Conservation (phyloP, 2,113 vertebrate genomes). For the Noturus placidus region DNA sequence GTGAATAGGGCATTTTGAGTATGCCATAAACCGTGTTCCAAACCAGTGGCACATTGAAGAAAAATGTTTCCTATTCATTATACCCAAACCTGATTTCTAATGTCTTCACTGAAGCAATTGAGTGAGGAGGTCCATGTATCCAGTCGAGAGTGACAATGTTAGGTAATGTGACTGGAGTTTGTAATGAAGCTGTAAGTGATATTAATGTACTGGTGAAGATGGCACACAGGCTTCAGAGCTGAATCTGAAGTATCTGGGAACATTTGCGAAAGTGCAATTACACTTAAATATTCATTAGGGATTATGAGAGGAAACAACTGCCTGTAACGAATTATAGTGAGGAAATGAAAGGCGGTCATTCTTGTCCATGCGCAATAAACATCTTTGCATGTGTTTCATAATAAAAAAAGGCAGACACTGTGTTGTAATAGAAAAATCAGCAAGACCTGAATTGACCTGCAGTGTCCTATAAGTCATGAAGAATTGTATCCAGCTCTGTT, state of each 20-base stretch:
- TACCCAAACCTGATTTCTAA: background rate
- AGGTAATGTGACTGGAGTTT: conserved; percentile 6
- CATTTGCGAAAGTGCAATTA: background rate
- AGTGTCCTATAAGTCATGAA: background rate
- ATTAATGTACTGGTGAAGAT: background rate
- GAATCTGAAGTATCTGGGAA: background rate
- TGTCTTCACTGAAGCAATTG: background rate
- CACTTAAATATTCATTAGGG: background rate
- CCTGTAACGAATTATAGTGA: background rate
- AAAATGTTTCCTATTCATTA: conserved; percentile 14
- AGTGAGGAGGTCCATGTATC: background rate
- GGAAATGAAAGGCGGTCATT: background rate
- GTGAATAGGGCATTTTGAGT: background rate
- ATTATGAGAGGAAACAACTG: background rate
- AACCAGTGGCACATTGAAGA: background rate
- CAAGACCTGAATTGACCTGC: background rate
- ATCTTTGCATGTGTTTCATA: background rate
- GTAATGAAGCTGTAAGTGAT: conserved; percentile 15
- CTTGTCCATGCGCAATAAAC: background rate
- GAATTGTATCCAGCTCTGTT: background rate
- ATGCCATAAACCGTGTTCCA: conserved; percentile 1
- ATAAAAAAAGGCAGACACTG: background rate
- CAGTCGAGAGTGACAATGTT: background rate
- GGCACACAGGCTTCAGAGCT: background rate
- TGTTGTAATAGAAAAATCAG: background rate